phyloP scores from a whole-genome alignment of 2,113 vertebrate species.

The Pseudorectes ferrugineus region DNA sequence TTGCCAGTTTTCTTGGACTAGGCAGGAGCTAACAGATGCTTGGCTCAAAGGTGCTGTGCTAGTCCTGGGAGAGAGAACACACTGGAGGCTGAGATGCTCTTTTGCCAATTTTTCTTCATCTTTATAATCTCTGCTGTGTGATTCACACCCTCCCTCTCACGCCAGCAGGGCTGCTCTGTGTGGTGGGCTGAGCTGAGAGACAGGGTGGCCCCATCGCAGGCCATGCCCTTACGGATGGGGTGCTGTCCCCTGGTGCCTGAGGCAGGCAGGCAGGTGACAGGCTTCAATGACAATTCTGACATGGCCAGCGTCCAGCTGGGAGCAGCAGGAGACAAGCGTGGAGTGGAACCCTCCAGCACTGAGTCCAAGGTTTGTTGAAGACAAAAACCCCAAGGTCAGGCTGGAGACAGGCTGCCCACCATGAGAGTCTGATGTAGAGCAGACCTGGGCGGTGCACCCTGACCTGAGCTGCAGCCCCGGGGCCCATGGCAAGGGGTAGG shows the following conservation, averaged over 20 bases:
- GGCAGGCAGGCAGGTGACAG: background rate
- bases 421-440: accelerated
- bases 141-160: background rate
- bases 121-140: background rate
- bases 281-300: background rate
- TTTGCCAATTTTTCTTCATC: background rate
- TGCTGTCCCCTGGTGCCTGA: background rate
- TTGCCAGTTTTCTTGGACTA: constrained; percentile 4
- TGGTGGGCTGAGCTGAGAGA: background rate
- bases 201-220: accelerated
- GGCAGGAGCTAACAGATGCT: background rate
- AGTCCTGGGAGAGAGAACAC: background rate
- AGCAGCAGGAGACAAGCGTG: background rate
- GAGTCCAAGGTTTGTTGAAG: background rate
- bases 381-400: background rate
- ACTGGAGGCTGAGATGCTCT: background rate
- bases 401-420: background rate
- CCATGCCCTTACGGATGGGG: background rate
- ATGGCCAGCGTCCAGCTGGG: accelerated
- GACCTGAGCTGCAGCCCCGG: background rate
- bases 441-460: accelerated
- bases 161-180: accelerated
- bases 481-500: accelerated
- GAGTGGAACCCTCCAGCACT: background rate
- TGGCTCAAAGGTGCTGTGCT: background rate